These are phyloP conservation scores for Lagria hirta DNA, from an alignment of 2,888 invertebrate species.

Conservation along the genomic window DNA sequence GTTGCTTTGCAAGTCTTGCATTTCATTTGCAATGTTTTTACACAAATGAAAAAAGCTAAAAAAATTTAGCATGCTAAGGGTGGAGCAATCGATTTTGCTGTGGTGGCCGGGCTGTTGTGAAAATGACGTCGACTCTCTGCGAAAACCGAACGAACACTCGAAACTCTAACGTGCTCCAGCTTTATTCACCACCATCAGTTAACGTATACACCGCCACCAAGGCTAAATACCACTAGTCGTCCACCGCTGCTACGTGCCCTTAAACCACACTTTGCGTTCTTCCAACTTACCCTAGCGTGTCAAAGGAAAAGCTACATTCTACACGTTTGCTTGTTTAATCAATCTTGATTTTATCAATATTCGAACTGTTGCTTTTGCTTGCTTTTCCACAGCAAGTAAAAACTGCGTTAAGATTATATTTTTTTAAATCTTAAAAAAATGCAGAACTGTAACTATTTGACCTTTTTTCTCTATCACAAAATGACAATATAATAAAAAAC, in stretches of 20 bases:
- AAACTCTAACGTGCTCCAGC: not conserved
- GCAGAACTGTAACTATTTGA: too few species aligned
- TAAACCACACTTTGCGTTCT: constrained; percentile 9
- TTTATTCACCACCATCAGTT: constrained; percentile 6
- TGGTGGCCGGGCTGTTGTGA: constrained; percentile 21
- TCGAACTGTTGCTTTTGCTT: too few species aligned
- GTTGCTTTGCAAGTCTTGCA: not conserved
- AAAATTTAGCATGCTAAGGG: constrained; percentile 25
- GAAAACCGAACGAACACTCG: constrained; percentile 13
- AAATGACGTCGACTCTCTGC: constrained; percentile 22
- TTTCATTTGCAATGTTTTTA: not conserved
- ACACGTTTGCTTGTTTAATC: too few species aligned
- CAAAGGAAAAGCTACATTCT: too few species aligned
- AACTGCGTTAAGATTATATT: too few species aligned
- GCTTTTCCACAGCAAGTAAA: too few species aligned
- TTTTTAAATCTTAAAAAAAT: too few species aligned
- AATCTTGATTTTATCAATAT: too few species aligned
- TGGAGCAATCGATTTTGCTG: constrained; percentile 29
- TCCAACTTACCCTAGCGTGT: constrained; percentile 11
- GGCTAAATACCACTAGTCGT: constrained; percentile 13
- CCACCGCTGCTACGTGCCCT: constrained; percentile 14
- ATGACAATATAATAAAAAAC: too few species aligned
- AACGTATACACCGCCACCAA: constrained; percentile 10
- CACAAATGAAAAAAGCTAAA: constrained; percentile 23
- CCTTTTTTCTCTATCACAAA: too few species aligned